Evolutionary conservation across 23 tunicate genomes (phyloP).

Genomic region (Phallusia fumigata): DNA sequence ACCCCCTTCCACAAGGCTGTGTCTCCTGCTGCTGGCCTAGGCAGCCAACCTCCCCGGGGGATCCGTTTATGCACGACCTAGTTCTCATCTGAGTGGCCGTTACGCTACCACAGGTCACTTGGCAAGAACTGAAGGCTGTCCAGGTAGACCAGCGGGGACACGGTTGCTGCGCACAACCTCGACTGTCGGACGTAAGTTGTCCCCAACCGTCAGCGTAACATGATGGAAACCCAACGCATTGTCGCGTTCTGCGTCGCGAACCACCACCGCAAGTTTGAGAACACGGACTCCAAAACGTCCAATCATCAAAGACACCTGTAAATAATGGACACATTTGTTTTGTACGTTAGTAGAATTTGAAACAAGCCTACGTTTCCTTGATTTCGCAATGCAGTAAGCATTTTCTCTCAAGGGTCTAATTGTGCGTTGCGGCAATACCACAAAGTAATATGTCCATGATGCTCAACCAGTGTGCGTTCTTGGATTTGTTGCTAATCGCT

Average conservation of each 20-base stretch:
- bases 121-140: slow-evolving; percentile 56
- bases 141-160: slow-evolving; percentile 56
- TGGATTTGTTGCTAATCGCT: too few relatives aligned
- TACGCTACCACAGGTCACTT: slow-evolving; percentile 56
- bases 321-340: background rate
- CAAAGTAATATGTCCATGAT: too few relatives aligned
- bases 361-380: too few relatives aligned
- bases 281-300: slow-evolving; percentile 22
- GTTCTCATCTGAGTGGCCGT: slow-evolving; percentile 16
- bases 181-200: background rate
- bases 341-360: too few relatives aligned
- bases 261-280: slow-evolving; percentile 30
- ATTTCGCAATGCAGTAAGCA: too few relatives aligned
- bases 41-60: slow-evolving; percentile 21
- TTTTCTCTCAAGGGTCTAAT: too few relatives aligned
- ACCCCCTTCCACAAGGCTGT: slow-evolving; percentile 28
- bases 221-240: slow-evolving; percentile 1
- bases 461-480: too few relatives aligned
- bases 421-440: too few relatives aligned
- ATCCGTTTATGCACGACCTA: slow-evolving; percentile 26
- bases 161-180: background rate
- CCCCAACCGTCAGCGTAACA: slow-evolving; percentile 20
- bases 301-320: slow-evolving; percentile 10
- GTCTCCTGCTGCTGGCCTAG: slow-evolving; percentile 27
- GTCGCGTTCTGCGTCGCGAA: background rate